Evolutionary conservation across 2,113 vertebrate genomes (phyloP).

Genomic region (Sciurus niger): DNA sequence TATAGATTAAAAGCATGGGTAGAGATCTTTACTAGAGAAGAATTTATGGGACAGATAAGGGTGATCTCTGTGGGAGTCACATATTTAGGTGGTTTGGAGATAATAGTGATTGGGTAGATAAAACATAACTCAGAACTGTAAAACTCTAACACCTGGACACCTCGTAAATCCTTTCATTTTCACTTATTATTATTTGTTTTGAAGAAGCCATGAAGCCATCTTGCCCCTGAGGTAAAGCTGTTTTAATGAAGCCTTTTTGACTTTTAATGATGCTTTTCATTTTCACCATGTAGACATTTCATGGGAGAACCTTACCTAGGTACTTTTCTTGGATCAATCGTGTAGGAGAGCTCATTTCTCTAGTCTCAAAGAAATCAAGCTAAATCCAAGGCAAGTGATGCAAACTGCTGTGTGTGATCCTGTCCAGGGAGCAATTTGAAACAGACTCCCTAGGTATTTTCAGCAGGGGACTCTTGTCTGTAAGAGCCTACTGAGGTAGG

Average conservation of each 20-base stretch:
- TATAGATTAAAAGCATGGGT: slow-evolving; percentile 1
- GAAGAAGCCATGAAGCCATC: slow-evolving; percentile 5
- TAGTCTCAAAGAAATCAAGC: neutral
- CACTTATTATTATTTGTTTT: slow-evolving; percentile 66
- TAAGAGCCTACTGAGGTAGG: neutral
- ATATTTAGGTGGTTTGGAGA: slow-evolving; percentile 50
- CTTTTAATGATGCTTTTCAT: slow-evolving; percentile 57
- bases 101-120: slow-evolving; percentile 48
- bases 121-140: slow-evolving; percentile 23
- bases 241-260: slow-evolving; percentile 54
- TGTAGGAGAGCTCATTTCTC: slow-evolving; percentile 2
- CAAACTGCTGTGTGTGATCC: neutral
- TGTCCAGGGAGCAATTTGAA: neutral
- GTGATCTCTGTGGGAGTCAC: neutral
- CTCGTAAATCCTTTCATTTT: slow-evolving; percentile 46
- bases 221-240: slow-evolving; percentile 27
- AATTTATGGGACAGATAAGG: slow-evolving; percentile 54
- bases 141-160: slow-evolving; percentile 15
- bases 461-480: slow-evolving; percentile 27
- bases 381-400: slow-evolving; percentile 19
- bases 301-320: neutral
- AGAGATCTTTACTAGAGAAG: neutral
- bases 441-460: slow-evolving; percentile 11
- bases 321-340: slow-evolving; percentile 55
- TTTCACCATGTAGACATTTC: slow-evolving; percentile 25